Conservation (phyloP, 2,888 invertebrate genomes). For the Tenthredo distinguenda region DNA sequence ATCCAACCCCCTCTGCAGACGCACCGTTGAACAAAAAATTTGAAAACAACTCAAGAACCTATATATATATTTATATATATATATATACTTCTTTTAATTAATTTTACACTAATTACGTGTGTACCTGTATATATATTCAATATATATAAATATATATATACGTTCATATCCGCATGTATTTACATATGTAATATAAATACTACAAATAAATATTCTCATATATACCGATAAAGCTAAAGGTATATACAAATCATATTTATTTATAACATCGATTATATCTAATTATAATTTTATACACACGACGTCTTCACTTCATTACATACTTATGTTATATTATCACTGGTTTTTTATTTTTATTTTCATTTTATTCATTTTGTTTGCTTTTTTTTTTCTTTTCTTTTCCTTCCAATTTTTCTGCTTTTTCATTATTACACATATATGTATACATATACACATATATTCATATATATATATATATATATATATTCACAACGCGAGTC, state of each 20-base stretch:
- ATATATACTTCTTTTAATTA: neutral
- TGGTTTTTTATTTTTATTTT: conserved; percentile 24
- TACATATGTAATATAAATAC: neutral
- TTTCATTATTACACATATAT: neutral
- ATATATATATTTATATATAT: neutral
- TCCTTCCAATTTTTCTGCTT: neutral
- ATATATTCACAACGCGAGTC: conserved; percentile 25
- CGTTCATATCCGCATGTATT: neutral
- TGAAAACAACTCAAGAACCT: neutral
- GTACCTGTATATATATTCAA: neutral
- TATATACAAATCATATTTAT: conserved; percentile 13
- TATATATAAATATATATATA: neutral
- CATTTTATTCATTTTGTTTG: neutral
- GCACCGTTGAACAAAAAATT: neutral
- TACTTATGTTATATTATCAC: conserved; percentile 49
- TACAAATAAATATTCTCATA: conserved; percentile 15
- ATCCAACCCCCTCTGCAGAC: neutral
- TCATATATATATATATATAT: neutral
- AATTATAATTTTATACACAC: conserved; percentile 30
- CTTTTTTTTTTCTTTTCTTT: neutral
- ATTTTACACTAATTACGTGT: neutral
- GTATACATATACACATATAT: neutral
- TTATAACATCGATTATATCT: neutral
- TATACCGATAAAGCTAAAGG: neutral
- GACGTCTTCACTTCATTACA: conserved; percentile 6